These are phyloP conservation scores for Corvus hawaiiensis DNA, from an alignment of 2,113 vertebrate species.

Conservation along the genomic window DNA sequence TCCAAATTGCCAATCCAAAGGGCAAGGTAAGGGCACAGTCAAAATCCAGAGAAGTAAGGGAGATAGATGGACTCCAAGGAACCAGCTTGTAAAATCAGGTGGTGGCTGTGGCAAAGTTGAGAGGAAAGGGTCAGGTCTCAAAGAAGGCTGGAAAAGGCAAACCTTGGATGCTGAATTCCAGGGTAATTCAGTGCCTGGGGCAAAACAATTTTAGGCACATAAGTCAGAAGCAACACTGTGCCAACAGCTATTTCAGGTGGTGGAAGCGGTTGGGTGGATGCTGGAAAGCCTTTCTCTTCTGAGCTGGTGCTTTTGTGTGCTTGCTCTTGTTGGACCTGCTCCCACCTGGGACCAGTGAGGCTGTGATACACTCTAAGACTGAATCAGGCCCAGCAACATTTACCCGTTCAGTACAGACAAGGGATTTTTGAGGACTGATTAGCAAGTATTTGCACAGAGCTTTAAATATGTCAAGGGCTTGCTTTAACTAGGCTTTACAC, in stretches of 20 bases:
- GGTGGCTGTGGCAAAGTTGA: background rate
- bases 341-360: background rate
- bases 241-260: background rate
- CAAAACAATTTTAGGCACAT: background rate
- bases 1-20: background rate
- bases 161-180: background rate
- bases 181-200: background rate
- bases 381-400: background rate
- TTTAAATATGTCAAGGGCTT: background rate
- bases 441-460: constrained; percentile 47
- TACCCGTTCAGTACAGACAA: background rate
- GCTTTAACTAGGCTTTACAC: background rate
- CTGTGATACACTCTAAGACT: background rate
- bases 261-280: background rate
- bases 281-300: background rate
- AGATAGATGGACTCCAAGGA: background rate
- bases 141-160: background rate
- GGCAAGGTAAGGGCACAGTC: background rate
- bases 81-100: background rate
- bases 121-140: background rate
- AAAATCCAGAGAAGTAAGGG: background rate
- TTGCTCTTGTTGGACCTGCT: background rate
- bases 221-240: background rate
- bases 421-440: constrained; percentile 28
- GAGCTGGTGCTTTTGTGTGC: background rate